These are phyloP conservation scores for Phylloscopus trochiloides DNA, from an alignment of 2,113 vertebrate genomes.

Conservation along the genomic window DNA sequence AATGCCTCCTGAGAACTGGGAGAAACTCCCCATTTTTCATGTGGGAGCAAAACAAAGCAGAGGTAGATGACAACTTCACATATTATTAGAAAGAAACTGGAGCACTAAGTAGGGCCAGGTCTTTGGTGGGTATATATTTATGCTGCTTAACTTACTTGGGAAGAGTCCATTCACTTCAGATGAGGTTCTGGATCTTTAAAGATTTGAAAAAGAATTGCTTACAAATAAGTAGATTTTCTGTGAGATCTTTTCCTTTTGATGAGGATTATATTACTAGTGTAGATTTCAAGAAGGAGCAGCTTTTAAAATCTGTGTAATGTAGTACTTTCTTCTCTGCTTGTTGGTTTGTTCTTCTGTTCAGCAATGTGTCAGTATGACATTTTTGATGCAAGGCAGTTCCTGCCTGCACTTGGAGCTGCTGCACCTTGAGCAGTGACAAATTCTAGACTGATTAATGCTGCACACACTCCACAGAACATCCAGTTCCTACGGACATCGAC, in stretches of 20 bases:
- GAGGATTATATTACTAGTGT: neutral
- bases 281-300: neutral
- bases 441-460: constrained; percentile 28
- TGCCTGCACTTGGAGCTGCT: neutral
- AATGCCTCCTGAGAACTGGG: neutral
- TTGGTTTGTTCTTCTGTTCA: neutral
- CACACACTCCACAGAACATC: neutral
- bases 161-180: neutral
- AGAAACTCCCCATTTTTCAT: neutral
- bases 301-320: neutral
- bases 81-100: neutral
- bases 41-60: neutral
- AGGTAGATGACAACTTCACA: neutral
- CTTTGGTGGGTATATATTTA: neutral
- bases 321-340: neutral
- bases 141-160: neutral
- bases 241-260: neutral
- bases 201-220: neutral
- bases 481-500: neutral
- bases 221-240: neutral
- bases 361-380: neutral
- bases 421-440: neutral
- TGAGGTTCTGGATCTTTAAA: neutral
- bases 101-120: neutral
- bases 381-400: neutral